Percentiles rank a stretch among this genome's conserved stretches.
These are phyloP conservation scores for Colistium nudipinnis DNA, from an alignment of 2,113 vertebrate species.

Conservation along the genomic window DNA sequence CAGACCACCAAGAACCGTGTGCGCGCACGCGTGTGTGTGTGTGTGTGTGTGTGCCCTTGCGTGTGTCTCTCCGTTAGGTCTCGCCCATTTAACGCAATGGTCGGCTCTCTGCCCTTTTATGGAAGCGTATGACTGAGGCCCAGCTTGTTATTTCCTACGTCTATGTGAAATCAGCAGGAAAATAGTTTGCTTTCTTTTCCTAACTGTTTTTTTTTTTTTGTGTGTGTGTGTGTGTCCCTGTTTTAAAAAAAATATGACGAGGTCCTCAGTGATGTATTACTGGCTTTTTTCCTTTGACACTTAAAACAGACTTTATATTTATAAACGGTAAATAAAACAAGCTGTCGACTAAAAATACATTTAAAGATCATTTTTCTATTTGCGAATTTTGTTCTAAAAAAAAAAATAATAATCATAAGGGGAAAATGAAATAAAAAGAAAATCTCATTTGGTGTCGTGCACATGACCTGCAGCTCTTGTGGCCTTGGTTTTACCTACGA, in stretches of 20 bases:
- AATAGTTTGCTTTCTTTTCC: conserved; percentile 61
- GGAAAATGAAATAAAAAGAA: too few relatives aligned
- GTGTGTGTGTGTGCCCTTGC: conserved; percentile 7
- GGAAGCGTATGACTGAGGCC: conserved; percentile 62
- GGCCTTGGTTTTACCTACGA: too few relatives aligned
- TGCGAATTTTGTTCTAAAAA: too few relatives aligned
- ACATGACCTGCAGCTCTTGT: conserved; percentile 36
- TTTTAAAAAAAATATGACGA: conserved; percentile 5
- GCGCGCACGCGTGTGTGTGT: background rate
- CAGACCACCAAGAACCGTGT: background rate
- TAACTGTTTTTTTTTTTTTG: background rate
- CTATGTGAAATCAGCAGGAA: conserved; percentile 62
- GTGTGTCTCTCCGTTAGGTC: background rate
- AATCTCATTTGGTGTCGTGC: too few relatives aligned
- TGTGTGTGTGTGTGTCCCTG: background rate
- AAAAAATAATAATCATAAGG: too few relatives aligned
- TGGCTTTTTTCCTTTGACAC: background rate
- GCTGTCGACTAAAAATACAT: too few relatives aligned
- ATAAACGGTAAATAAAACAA: too few relatives aligned
- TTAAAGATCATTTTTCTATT: too few relatives aligned
- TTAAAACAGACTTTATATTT: too few relatives aligned
- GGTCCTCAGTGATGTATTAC: conserved; percentile 18
- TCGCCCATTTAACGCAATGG: conserved; percentile 12
- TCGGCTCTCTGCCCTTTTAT: conserved; percentile 79
- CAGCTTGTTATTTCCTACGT: conserved; percentile 68